phyloP scores from a whole-genome alignment of 2,113 vertebrate genomes.

The Herpailurus yagouaroundi region DNA sequence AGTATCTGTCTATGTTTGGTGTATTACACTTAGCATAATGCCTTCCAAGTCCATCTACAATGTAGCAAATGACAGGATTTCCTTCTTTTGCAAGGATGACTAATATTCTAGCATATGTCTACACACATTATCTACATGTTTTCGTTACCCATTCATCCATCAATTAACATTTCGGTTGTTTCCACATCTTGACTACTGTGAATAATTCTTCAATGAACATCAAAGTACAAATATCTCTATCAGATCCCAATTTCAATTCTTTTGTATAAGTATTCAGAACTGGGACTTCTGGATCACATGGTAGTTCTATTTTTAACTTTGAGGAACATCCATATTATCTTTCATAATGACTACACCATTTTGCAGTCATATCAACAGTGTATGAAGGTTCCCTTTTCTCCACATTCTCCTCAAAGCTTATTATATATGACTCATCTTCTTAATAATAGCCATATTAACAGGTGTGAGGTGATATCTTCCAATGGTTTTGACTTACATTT shows the following conservation, averaged over 20 bases:
- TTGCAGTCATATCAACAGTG: background rate
- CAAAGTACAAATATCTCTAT: background rate
- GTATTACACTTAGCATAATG: background rate
- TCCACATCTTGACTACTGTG: background rate
- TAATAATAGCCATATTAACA: background rate
- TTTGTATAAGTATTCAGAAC: background rate
- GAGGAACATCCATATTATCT: fast-evolving
- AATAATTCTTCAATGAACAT: background rate
- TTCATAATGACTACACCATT: background rate
- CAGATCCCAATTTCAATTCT: background rate
- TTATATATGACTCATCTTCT: background rate
- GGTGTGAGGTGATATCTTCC: background rate
- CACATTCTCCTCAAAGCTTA: background rate
- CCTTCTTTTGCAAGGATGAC: background rate
- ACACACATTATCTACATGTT: background rate
- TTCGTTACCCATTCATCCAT: background rate
- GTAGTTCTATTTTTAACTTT: background rate
- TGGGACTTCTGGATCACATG: background rate
- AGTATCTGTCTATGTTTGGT: background rate
- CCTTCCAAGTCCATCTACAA: background rate
- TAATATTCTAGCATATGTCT: background rate
- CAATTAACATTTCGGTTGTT: background rate
- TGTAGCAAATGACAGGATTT: background rate
- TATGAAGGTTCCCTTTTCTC: background rate
- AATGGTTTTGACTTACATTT: background rate